Conservation (phyloP, 2,113 vertebrate genomes). For the Bos javanicus region DNA sequence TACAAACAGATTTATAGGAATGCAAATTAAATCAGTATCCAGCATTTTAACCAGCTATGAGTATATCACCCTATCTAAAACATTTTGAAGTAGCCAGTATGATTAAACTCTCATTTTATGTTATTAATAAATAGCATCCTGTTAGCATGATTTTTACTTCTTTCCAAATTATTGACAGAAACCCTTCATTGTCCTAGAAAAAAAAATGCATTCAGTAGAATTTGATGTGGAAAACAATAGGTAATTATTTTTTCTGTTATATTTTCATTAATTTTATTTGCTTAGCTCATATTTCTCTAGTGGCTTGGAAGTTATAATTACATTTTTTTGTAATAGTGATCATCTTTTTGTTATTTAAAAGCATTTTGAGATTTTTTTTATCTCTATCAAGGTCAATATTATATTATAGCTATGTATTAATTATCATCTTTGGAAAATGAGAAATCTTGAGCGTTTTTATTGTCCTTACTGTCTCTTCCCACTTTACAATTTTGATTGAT, state of each 20-base stretch:
- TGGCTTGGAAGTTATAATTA: not conserved
- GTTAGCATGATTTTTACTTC: not conserved
- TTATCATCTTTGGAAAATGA: not conserved
- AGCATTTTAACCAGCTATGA: not conserved
- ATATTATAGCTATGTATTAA: not conserved
- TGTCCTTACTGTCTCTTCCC: not conserved
- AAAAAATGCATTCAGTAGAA: not conserved
- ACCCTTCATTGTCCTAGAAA: not conserved
- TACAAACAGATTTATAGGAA: not conserved
- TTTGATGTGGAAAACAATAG: not conserved
- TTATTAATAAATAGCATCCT: not conserved
- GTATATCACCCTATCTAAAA: not conserved
- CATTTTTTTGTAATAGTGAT: not conserved
- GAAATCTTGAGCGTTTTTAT: not conserved
- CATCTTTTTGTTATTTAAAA: not conserved
- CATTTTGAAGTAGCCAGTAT: not conserved
- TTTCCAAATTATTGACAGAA: not conserved
- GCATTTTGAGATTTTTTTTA: not conserved
- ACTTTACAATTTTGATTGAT: not conserved
- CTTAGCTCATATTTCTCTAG: not conserved
- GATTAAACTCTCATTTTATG: not conserved
- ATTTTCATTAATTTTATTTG: not conserved
- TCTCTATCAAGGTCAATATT: not conserved
- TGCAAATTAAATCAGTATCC: not conserved
- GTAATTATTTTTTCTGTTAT: not conserved